Conservation (phyloP, 2,113 vertebrate genomes). For the Columbina picui region DNA sequence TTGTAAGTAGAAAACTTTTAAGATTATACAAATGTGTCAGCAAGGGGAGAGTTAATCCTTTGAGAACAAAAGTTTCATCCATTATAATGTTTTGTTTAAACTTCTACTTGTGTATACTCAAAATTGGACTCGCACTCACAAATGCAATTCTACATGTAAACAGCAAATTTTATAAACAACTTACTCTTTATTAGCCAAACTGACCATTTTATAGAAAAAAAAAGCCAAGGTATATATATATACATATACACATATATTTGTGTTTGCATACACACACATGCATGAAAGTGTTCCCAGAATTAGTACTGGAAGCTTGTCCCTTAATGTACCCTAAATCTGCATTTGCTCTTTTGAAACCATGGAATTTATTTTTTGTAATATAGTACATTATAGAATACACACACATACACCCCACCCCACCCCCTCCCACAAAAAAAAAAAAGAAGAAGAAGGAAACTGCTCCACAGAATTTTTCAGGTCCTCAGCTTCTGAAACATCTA, state of each 20-base stretch:
- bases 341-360: not conserved
- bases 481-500: constrained; percentile 38
- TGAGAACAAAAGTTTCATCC: not conserved
- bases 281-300: not conserved
- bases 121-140: not conserved
- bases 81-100: not conserved
- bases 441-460: not conserved
- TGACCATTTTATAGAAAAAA: not conserved
- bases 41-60: not conserved
- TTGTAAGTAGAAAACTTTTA: not conserved
- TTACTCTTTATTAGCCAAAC: not conserved
- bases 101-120: not conserved
- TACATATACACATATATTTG: not conserved
- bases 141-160: constrained; percentile 1
- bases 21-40: not conserved
- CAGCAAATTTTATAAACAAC: not conserved
- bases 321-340: not conserved
- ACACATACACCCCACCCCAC: not conserved
- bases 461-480: not conserved
- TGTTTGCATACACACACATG: not conserved
- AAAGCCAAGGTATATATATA: not conserved
- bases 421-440: not conserved
- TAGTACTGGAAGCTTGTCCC: not conserved
- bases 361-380: not conserved
- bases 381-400: not conserved